phyloP scores from a whole-genome alignment of 2,113 vertebrate species.

The Pangasianodon hypophthalmus region DNA sequence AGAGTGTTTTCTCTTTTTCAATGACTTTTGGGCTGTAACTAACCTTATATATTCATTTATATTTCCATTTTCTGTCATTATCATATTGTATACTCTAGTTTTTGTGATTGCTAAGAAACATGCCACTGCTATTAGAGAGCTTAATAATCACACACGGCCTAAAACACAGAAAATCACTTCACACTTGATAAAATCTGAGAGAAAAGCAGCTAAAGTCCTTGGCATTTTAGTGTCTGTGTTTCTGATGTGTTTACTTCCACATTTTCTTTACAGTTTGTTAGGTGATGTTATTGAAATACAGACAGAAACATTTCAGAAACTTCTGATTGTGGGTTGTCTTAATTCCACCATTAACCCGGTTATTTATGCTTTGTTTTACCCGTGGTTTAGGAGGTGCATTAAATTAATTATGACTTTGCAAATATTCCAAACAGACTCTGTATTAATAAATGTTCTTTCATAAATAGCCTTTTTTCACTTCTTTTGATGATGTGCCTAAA shows the following conservation, averaged over 20 bases:
- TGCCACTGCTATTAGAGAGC: constrained; percentile 54
- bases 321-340: too few relatives aligned
- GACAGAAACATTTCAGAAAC: too few relatives aligned
- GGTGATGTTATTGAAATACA: neutral
- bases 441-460: too few relatives aligned
- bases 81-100: neutral
- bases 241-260: constrained; percentile 47
- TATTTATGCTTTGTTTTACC: too few relatives aligned
- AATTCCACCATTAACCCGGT: too few relatives aligned
- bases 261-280: constrained; percentile 13
- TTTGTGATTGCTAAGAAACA: constrained; percentile 47
- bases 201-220: constrained; percentile 8
- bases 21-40: neutral
- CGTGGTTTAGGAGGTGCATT: too few relatives aligned
- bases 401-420: too few relatives aligned
- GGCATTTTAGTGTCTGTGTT: constrained; percentile 55
- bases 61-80: neutral
- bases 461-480: too few relatives aligned
- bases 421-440: too few relatives aligned
- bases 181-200: constrained; percentile 12
- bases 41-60: neutral
- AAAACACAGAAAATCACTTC: neutral
- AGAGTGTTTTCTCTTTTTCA: neutral
- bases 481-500: too few relatives aligned
- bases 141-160: neutral